phyloP scores from a whole-genome alignment of 2,888 invertebrate species.

The Allygus modestus region DNA sequence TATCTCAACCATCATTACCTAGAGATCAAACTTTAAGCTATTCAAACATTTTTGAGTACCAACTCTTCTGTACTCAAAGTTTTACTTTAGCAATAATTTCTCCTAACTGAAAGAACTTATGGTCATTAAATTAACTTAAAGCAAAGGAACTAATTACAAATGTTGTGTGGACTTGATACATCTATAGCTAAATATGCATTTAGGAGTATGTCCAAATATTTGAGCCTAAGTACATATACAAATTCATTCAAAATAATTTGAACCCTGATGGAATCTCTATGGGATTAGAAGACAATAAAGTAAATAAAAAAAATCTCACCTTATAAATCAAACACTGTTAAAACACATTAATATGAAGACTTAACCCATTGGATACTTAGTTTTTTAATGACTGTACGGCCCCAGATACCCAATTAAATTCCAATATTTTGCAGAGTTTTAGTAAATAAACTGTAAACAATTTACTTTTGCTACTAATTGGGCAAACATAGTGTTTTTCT shows the following conservation, averaged over 20 bases:
- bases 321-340: too few species aligned
- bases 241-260: background rate
- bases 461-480: too few species aligned
- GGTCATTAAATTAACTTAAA: background rate
- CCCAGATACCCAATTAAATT: too few species aligned
- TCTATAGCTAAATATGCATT: background rate
- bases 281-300: background rate
- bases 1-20: conserved; percentile 28
- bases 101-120: background rate
- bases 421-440: too few species aligned
- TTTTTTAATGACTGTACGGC: too few species aligned
- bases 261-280: background rate
- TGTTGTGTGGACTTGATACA: background rate
- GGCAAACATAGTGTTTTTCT: too few species aligned
- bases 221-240: background rate
- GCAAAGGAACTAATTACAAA: conserved; percentile 3
- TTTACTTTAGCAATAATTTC: background rate
- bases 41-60: background rate
- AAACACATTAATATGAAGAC: too few species aligned
- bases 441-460: too few species aligned
- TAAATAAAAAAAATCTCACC: too few species aligned
- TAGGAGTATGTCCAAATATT: background rate
- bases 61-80: background rate
- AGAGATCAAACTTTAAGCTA: conserved; percentile 23
- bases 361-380: too few species aligned